A percentile compares a stretch with the other conserved stretches of the same genome.
These are phyloP conservation scores for Julus scanicus DNA, from an alignment of 2,888 invertebrate species.

Conservation along the genomic window DNA sequence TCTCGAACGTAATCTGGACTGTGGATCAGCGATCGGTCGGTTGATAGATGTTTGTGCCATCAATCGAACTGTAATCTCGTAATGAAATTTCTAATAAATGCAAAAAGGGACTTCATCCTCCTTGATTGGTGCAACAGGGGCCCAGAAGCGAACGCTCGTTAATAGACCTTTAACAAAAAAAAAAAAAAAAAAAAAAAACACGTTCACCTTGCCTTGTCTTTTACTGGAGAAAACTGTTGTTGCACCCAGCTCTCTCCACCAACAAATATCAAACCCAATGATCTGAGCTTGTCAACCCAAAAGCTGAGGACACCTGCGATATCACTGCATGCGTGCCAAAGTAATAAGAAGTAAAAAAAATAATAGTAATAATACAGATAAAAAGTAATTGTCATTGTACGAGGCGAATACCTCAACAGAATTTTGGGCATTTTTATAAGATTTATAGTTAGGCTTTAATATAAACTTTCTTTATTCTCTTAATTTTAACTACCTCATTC, in stretches of 20 bases:
- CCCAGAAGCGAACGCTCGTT: slow-evolving; percentile 23
- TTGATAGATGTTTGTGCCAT: slow-evolving; percentile 39
- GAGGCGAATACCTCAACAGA: background rate
- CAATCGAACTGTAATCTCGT: slow-evolving; percentile 31
- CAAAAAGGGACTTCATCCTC: slow-evolving; percentile 40
- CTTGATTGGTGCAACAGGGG: slow-evolving; percentile 5
- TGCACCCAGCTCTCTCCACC: background rate
- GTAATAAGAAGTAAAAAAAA: slow-evolving; percentile 4
- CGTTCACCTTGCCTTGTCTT: slow-evolving; percentile 38
- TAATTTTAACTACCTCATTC: background rate
- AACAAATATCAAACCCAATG: background rate
- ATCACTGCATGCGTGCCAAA: background rate
- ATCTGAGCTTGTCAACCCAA: slow-evolving; percentile 31
- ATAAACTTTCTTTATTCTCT: background rate
- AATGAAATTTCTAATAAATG: slow-evolving; percentile 37
- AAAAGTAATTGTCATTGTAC: background rate
- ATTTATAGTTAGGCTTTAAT: background rate
- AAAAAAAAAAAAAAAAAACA: slow-evolving; percentile 37
- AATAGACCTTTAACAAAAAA: slow-evolving; percentile 26
- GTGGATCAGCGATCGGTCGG: slow-evolving; percentile 16
- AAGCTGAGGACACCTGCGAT: slow-evolving; percentile 14
- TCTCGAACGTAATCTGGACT: background rate
- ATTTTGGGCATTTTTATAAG: background rate
- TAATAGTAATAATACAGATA: background rate
- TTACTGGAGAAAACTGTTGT: slow-evolving; percentile 20